Percentiles rank a stretch among this genome's conserved stretches.
These are phyloP conservation scores for Heliconius erato DNA, from an alignment of 2,888 invertebrate genomes.

Conservation along the genomic window DNA sequence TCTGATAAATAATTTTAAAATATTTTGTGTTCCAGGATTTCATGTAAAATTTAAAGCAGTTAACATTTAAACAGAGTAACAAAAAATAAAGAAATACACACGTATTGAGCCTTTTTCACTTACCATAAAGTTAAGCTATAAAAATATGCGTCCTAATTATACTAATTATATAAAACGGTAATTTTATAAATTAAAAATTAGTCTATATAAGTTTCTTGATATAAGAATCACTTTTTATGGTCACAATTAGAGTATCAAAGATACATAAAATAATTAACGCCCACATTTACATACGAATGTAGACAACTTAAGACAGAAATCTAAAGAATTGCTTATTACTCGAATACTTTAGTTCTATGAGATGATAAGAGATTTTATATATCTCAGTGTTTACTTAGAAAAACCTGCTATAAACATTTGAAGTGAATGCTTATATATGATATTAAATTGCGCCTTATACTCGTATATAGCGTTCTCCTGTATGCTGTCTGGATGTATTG, in stretches of 20 bases:
- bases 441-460: neutral
- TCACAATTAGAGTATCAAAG: slow-evolving; percentile 8
- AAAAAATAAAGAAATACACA: too few relatives aligned
- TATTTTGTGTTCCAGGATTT: too few relatives aligned
- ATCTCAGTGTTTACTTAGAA: neutral
- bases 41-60: too few relatives aligned
- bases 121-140: too few relatives aligned
- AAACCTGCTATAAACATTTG: neutral
- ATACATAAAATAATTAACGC: neutral
- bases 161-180: neutral
- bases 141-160: too few relatives aligned
- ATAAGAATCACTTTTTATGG: slow-evolving; percentile 10
- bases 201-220: neutral
- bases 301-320: neutral
- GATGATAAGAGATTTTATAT: neutral
- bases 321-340: neutral
- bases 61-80: too few relatives aligned
- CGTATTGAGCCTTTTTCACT: too few relatives aligned
- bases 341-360: slow-evolving; percentile 10
- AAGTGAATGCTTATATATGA: neutral
- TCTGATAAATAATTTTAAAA: too few relatives aligned
- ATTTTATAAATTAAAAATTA: slow-evolving; percentile 9
- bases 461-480: too few relatives aligned
- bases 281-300: slow-evolving; percentile 2
- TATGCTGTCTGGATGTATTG: too few relatives aligned